Base-by-base conservation (phyloP, 2,797 vertebrate species). In the Hemitrygon akajei region DNA sequence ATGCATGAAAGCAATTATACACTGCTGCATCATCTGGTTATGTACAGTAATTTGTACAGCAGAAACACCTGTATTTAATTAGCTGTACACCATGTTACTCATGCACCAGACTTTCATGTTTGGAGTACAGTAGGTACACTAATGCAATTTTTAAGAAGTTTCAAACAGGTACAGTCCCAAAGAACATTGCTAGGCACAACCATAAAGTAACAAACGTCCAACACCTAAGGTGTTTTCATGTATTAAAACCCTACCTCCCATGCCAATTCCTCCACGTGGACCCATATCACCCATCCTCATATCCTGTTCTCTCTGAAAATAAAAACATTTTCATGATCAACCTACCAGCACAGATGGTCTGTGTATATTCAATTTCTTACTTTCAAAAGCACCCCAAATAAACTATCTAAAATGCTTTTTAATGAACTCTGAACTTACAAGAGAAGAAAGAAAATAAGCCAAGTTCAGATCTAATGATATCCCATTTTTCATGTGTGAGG, bases 251-350 rank as follows among this genome's bases (percentile, higher is more conserved):
- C 96, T 99, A 99, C 99, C 99, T 99, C 98, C 98, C 98, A 99
- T 98, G 98, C 98, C 99, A 97, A 98, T 97, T 96, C 97, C 97
- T 98, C 99, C 98, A 97, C 98, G 98, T 96, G 98, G 97, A 97
- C 98, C 98, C 97, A 99, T 98, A 97, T 99, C 99, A 97, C 98
- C 98, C 97, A 97, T 98, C 98, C 98, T 99, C 98, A 98, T 98
- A 97, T 99, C 98, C 98, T 99, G 98, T 98, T 99, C 98, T 97
- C 98, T 99, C 98, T 99, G 98, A 96, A 99, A 98, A 97, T 96
- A 97, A 98, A 98, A 97, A 98, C 98, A 97, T 97, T 97, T 97
- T 97, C 95, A 97, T 95, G 95, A 95, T 97, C 97, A 97, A 97
- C 97, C 97, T 97, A 96, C 95, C 91, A 84, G 40, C 76, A 94